phyloP scores from a whole-genome alignment of 2,797 vertebrate genomes.

The Phrynocephalus vlangalii region DNA sequence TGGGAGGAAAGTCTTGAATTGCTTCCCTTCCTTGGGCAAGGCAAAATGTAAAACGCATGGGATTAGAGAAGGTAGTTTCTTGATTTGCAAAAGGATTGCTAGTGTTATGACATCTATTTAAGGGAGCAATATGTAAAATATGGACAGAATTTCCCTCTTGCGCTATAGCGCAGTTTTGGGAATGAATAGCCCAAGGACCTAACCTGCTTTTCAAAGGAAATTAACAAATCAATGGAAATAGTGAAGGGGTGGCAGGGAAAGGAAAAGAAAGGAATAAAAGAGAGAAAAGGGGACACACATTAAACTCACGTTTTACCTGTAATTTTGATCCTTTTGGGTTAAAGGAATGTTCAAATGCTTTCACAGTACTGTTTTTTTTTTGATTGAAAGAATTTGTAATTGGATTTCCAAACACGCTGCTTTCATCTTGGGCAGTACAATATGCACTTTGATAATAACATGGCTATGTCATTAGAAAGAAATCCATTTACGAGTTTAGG shows the following conservation, averaged over 20 bases:
- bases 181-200: slow-evolving; percentile 87
- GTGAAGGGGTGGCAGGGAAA: slow-evolving; percentile 78
- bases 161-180: slow-evolving; percentile 86
- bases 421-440: slow-evolving; percentile 86
- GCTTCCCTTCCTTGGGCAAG: slow-evolving; percentile 17
- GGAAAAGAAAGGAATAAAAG: slow-evolving; percentile 80
- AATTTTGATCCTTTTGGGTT: slow-evolving; percentile 89
- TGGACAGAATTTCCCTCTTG: slow-evolving; percentile 75
- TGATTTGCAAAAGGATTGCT: slow-evolving; percentile 57
- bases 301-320: slow-evolving; percentile 90
- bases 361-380: slow-evolving; percentile 83
- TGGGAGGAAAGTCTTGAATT: slow-evolving; percentile 37
- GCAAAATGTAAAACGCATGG: slow-evolving; percentile 21
- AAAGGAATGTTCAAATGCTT: slow-evolving; percentile 90
- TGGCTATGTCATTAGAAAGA: slow-evolving; percentile 92
- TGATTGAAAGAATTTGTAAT: slow-evolving; percentile 98
- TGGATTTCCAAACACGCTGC: slow-evolving; percentile 90
- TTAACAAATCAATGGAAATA: slow-evolving; percentile 75
- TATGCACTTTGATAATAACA: slow-evolving; percentile 94
- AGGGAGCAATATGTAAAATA: slow-evolving; percentile 64
- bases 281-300: slow-evolving; percentile 74
- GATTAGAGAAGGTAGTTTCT: slow-evolving; percentile 47
- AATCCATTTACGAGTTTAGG: slow-evolving; percentile 87
- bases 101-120: slow-evolving; percentile 72
- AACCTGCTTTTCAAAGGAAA: slow-evolving; percentile 77